Percentiles rank a stretch among this genome's conserved stretches.
Conservation (phyloP, 2,113 vertebrate species). For the Clarias macrocephalus region DNA sequence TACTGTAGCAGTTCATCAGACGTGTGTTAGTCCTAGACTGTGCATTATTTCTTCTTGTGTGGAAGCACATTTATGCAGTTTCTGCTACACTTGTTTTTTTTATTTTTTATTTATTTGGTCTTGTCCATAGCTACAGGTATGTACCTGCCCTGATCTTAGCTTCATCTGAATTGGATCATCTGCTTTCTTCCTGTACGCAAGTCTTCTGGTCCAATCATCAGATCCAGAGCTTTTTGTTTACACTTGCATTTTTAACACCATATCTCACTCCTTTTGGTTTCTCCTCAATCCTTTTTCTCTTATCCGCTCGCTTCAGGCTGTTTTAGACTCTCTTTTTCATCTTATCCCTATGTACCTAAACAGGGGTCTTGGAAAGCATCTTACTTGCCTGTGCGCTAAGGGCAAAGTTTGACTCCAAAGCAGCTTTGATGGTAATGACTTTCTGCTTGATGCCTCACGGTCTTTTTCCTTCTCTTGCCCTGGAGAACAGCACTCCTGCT, state of each 20-base stretch:
- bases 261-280: constrained; percentile 41
- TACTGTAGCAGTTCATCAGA: too few relatives aligned
- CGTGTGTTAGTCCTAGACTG: neutral
- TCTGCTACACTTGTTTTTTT: neutral
- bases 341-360: constrained; percentile 47
- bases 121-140: neutral
- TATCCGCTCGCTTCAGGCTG: constrained; percentile 27
- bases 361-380: constrained; percentile 38
- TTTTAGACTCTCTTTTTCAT: constrained; percentile 39
- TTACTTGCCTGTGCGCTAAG: constrained; percentile 38
- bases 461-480: constrained; percentile 10
- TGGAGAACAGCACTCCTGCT: constrained; percentile 27
- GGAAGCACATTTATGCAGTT: neutral
- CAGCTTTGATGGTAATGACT: constrained; percentile 51
- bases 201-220: constrained; percentile 40
- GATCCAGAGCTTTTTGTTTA: constrained; percentile 43
- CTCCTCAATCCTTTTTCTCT: constrained; percentile 18
- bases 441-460: constrained; percentile 43
- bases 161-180: constrained; percentile 45
- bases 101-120: neutral
- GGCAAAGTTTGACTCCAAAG: constrained; percentile 47
- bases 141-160: neutral
- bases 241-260: constrained; percentile 40
- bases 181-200: constrained; percentile 4
- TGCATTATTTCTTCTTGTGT: neutral